phyloP scores from a whole-genome alignment of 1,140 invertebrate species.

The Thaumetopoea pityocampa region DNA sequence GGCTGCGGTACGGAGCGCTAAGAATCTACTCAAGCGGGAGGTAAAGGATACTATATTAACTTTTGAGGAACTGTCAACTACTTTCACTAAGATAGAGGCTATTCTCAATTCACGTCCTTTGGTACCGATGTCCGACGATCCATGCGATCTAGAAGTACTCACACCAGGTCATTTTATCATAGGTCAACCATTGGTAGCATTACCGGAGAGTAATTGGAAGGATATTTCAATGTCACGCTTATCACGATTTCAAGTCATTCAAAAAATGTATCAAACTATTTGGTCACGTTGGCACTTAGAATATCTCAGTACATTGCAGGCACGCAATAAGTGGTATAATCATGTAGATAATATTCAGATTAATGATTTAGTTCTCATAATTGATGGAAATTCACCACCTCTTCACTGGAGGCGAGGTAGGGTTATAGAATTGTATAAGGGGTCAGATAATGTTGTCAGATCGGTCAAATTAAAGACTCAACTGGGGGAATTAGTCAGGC shows the following conservation, averaged over 20 bases:
- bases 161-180: conserved; percentile 39
- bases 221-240: conserved; percentile 14
- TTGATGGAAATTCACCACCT: conserved; percentile 26
- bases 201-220: conserved; percentile 22
- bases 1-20: conserved; percentile 39
- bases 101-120: conserved; percentile 44
- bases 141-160: conserved; percentile 10
- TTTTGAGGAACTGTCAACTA: conserved; percentile 25
- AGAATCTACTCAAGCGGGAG: conserved; percentile 24
- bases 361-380: conserved; percentile 27
- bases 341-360: conserved; percentile 6
- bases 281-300: conserved; percentile 40
- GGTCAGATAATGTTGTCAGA: conserved; percentile 24
- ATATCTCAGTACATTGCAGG: too few species aligned
- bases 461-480: conserved; percentile 15
- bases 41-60: conserved; percentile 18
- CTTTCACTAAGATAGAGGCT: conserved; percentile 25
- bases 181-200: conserved; percentile 15
- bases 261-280: conserved; percentile 32
- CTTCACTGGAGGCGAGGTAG: conserved; percentile 32
- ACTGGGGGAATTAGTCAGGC: conserved; percentile 5
- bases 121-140: conserved; percentile 23
- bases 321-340: conserved; percentile 30
- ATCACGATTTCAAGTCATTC: conserved; percentile 29
- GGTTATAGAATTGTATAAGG: conserved; percentile 25